Evolutionary conservation across 1,140 invertebrate genomes (phyloP).

Genomic region (Marisa cornuarietis): DNA sequence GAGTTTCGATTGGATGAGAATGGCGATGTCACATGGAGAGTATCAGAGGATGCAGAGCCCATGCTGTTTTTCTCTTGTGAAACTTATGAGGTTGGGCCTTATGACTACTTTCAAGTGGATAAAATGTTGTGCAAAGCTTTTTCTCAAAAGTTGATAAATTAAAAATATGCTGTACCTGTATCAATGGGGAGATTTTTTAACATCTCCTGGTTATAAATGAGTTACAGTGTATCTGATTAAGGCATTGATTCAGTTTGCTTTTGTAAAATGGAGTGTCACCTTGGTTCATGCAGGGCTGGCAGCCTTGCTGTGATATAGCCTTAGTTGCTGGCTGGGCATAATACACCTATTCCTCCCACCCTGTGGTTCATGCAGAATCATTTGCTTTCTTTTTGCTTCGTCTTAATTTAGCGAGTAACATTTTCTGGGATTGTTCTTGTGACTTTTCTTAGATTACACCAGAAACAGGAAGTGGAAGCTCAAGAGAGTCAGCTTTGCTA

Average conservation of each 20-base stretch:
- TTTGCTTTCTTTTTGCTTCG: neutral
- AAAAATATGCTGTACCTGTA: too few relatives aligned
- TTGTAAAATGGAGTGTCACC: too few relatives aligned
- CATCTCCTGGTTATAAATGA: too few relatives aligned
- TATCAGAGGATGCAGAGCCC: conserved; percentile 70
- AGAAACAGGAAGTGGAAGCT: conserved; percentile 24
- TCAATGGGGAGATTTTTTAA: too few relatives aligned
- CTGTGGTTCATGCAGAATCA: too few relatives aligned
- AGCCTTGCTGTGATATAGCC: too few relatives aligned
- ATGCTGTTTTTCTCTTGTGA: conserved; percentile 75
- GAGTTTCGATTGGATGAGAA: conserved; percentile 74
- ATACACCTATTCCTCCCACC: too few relatives aligned
- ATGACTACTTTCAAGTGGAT: neutral
- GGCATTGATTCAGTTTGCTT: neutral
- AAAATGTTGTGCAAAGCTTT: neutral
- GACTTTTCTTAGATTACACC: conserved; percentile 55
- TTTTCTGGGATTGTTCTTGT: neutral
- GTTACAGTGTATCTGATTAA: neutral
- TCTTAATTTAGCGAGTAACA: neutral
- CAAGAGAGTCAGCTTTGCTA: conserved; percentile 44
- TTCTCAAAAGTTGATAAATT: neutral
- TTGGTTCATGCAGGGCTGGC: too few relatives aligned
- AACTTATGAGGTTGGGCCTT: conserved; percentile 70
- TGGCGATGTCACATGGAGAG: conserved; percentile 75
- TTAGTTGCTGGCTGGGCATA: too few relatives aligned